Evolutionary conservation across 2,113 vertebrate species (phyloP).

Genomic region (Pituophis catenifer): DNA sequence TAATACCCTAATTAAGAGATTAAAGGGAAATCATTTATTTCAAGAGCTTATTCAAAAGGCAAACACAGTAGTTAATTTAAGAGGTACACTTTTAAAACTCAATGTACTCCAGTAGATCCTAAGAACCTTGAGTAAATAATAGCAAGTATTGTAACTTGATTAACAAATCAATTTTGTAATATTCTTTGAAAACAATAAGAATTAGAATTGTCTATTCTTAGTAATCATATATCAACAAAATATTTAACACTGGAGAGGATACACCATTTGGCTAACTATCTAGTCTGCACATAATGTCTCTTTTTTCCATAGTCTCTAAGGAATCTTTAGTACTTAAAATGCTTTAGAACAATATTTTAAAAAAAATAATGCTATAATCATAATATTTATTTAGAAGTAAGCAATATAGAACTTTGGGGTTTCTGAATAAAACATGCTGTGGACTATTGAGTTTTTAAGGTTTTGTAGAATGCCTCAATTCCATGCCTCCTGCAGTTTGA

Average conservation of each 20-base stretch:
- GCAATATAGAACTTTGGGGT: not conserved
- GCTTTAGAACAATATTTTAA: not conserved
- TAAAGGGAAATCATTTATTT: not conserved
- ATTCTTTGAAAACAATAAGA: not conserved
- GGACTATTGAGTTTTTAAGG: not conserved
- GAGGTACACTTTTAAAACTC: not conserved
- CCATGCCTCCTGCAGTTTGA: slow-evolving; percentile 51
- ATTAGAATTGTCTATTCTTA: not conserved
- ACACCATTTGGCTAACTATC: not conserved
- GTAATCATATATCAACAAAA: not conserved
- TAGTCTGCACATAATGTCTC: not conserved
- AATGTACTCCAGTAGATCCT: not conserved
- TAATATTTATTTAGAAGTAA: not conserved
- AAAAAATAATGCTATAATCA: not conserved
- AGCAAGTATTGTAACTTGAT: not conserved
- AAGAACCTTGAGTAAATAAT: not conserved
- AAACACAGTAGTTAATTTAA: not conserved
- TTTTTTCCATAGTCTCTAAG: not conserved
- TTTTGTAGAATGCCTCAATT: slow-evolving; percentile 36
- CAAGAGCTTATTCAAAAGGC: not conserved
- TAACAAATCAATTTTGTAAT: not conserved
- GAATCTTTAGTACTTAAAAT: not conserved
- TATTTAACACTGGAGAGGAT: not conserved
- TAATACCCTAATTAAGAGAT: not conserved
- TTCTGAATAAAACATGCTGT: not conserved